These are phyloP conservation scores for Equus przewalskii DNA, from an alignment of 2,113 vertebrate genomes.

Conservation along the genomic window DNA sequence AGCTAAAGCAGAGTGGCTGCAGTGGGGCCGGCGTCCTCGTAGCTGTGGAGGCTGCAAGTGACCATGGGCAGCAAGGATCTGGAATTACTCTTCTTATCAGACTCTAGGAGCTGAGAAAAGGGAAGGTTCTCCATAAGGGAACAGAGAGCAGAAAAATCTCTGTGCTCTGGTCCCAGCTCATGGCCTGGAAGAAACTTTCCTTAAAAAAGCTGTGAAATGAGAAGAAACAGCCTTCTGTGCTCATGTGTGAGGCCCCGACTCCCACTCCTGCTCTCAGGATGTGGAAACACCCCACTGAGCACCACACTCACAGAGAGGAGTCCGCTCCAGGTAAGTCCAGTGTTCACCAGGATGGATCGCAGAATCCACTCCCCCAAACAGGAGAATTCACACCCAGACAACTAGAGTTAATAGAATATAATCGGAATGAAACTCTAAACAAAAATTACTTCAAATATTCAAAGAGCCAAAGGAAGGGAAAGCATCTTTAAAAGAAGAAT, in stretches of 20 bases:
- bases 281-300: fast-evolving
- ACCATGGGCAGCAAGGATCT: fast-evolving
- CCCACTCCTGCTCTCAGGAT: fast-evolving
- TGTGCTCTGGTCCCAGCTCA: background rate
- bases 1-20: background rate
- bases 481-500: background rate
- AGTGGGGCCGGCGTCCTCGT: background rate
- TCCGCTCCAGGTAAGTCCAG: fast-evolving
- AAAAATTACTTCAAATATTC: background rate
- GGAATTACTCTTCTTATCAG: background rate
- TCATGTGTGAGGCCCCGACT: background rate
- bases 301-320: background rate
- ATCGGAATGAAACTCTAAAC: background rate
- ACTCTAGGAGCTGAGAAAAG: background rate
- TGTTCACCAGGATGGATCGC: fast-evolving
- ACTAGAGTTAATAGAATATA: background rate
- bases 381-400: background rate
- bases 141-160: background rate
- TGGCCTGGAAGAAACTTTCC: background rate
- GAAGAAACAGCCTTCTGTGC: background rate
- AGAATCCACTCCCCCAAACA: fast-evolving
- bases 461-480: background rate
- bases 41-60: no score
- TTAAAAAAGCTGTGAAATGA: background rate
- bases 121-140: background rate